Base-by-base conservation (phyloP, 2,113 vertebrate species). In the Sterna hirundo region DNA sequence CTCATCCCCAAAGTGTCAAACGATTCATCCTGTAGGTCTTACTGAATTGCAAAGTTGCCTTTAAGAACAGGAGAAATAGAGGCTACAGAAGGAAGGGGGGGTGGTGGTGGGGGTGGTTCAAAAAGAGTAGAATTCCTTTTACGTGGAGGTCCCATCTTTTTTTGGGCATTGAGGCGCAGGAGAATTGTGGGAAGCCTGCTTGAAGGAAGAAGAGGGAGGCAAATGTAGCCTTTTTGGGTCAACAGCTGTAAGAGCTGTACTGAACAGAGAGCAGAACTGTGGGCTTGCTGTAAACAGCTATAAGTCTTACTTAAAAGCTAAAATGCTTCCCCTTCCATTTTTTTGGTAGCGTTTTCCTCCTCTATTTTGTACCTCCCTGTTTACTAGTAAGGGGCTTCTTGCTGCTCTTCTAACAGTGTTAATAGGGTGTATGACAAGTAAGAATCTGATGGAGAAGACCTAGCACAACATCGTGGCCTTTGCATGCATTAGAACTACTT, bases 1-100 rank as follows among this genome's bases (percentile, higher is more conserved):
- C 1, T 2, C 18, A 74, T 16, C 29, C 30, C 38, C 8, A 42
- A 46, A 26, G n/a, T 6, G 1, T 38, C 38, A 40, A 2, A 12
- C 27, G n/a, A 15, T 64, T 88, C 52, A 30, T 80, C 19, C 34
- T 38, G 14, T 21, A 36, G 26, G 9, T 69, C n/a, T 87, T 44
- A n/a, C 11, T 17, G 29, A 72, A 60, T 64, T 58, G 6, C 25
- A 38, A 61, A 77, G 25, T 22, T 65, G 22, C 60, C 57, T 77
- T 79, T 61, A 16, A 68, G 42, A 47, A 58, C 20, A 25, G 23
- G 20, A 46, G 42, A 60, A 89, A 70, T 4, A 5, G 10, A 68
- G 26, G 26, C 36, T 61, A n/a, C 30, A 72, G 25, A 75, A 79
- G 27, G 23, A 75, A 91, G 1, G 3, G 5, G 11, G 9, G 80